phyloP scores from a whole-genome alignment of 1,140 invertebrate genomes.

The Caerostris darwini region DNA sequence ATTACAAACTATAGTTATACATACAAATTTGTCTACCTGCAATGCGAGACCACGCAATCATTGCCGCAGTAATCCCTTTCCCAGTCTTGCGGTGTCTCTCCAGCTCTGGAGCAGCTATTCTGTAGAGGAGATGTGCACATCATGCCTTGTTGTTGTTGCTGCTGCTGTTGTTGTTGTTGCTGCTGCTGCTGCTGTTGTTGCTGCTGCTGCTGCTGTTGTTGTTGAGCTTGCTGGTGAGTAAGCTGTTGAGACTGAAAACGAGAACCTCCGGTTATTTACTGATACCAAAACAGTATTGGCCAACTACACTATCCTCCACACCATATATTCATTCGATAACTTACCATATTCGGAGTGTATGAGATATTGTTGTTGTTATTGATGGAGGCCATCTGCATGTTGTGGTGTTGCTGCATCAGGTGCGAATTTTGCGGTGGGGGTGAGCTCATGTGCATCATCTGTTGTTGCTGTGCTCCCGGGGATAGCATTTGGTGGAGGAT shows the following conservation, averaged over 20 bases:
- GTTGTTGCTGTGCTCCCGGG: conserved; percentile 41
- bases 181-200: conserved; percentile 40
- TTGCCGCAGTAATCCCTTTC: conserved; percentile 70
- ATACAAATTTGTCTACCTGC: conserved; percentile 52
- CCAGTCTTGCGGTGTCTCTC: conserved; percentile 58
- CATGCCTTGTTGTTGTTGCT: conserved; percentile 63
- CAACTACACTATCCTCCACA: no score
- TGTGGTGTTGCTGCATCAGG: conserved; percentile 68
- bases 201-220: not conserved
- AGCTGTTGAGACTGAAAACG: conserved; percentile 16
- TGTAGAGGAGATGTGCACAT: conserved; percentile 70
- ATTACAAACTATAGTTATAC: no score
- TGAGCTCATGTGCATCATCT: conserved; percentile 71
- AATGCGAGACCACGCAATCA: conserved; percentile 75
- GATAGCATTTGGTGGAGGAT: conserved; percentile 74
- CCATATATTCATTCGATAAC: not conserved
- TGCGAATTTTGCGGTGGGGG: conserved; percentile 42
- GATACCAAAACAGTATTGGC: no score
- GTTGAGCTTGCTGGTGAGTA: not conserved
- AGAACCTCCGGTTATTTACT: no score
- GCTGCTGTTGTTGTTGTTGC: conserved; percentile 35
- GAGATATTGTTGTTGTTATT: conserved; percentile 68
- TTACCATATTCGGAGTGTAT: conserved; percentile 66
- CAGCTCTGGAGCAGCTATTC: conserved; percentile 17
- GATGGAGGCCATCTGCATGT: conserved; percentile 41